These are phyloP conservation scores for Homalodisca vitripennis DNA, from an alignment of 1,140 invertebrate species.

Conservation along the genomic window DNA sequence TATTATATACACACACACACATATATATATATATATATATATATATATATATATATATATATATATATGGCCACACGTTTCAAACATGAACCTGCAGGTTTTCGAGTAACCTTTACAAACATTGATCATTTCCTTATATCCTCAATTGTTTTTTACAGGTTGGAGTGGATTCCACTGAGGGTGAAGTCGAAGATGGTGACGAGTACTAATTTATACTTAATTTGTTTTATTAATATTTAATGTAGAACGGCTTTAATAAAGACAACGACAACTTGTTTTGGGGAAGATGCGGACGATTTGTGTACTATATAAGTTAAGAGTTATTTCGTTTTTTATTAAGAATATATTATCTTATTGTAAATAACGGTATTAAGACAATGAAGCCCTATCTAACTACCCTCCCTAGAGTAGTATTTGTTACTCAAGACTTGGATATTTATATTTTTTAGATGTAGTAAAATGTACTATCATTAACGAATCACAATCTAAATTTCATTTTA, in stretches of 20 bases:
- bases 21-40: not conserved
- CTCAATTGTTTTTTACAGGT: constrained; percentile 44
- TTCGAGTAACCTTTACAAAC: not conserved
- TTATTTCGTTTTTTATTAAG: not conserved
- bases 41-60: not conserved
- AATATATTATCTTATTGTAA: not conserved
- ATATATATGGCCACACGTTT: not conserved
- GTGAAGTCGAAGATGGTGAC: constrained; percentile 68
- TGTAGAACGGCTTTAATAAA: not conserved
- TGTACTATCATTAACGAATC: not conserved
- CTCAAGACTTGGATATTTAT: constrained; percentile 8
- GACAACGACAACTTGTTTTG: not conserved
- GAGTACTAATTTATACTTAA: constrained; percentile 47
- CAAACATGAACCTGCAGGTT: not conserved
- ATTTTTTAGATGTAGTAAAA: not conserved
- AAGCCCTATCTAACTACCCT: not conserved
- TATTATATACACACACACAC: not conserved
- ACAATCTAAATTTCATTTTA: not conserved
- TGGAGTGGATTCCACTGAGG: constrained; percentile 61
- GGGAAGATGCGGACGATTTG: not conserved
- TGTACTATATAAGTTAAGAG: not conserved
- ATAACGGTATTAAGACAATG: not conserved
- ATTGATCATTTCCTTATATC: not conserved
- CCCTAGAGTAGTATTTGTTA: not conserved
- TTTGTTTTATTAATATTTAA: not conserved